These are phyloP conservation scores for Enteromius anoplus DNA, from an alignment of 2,797 vertebrate species.

Conservation along the genomic window DNA sequence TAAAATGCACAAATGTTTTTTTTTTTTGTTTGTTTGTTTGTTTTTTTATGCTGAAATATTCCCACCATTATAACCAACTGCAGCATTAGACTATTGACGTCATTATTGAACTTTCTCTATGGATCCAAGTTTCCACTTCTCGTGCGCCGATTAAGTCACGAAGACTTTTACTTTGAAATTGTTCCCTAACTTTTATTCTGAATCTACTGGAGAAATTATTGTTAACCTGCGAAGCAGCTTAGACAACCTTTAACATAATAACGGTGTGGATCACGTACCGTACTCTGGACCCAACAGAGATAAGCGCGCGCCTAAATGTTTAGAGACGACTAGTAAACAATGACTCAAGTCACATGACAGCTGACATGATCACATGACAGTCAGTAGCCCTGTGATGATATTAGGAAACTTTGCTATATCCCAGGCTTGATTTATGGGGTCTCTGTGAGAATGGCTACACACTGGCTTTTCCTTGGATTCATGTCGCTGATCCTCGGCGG, in stretches of 20 bases:
- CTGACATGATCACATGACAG: slow-evolving; percentile 41
- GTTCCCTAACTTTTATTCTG: not conserved
- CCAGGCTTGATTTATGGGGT: not conserved
- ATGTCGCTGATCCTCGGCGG: slow-evolving; percentile 12
- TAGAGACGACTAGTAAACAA: not conserved
- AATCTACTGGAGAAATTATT: not conserved
- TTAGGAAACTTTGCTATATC: not conserved
- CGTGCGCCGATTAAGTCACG: not conserved
- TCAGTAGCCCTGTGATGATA: not conserved
- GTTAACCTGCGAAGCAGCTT: not conserved
- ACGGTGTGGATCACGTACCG: not conserved
- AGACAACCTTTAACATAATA: not conserved
- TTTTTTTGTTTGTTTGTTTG: too few relatives aligned
- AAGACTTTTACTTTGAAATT: slow-evolving; percentile 45
- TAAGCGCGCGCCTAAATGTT: not conserved
- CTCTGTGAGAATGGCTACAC: slow-evolving; percentile 29
- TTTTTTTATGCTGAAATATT: too few relatives aligned
- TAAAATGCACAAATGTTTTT: not conserved
- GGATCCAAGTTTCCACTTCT: too few relatives aligned
- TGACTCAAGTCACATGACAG: slow-evolving; percentile 25
- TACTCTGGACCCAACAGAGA: not conserved
- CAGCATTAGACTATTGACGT: not conserved
- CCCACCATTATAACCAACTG: not conserved
- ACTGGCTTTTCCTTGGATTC: not conserved
- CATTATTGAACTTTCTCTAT: not conserved